These are phyloP conservation scores for Liparis tanakae DNA, from an alignment of 2,797 vertebrate species.

Conservation along the genomic window DNA sequence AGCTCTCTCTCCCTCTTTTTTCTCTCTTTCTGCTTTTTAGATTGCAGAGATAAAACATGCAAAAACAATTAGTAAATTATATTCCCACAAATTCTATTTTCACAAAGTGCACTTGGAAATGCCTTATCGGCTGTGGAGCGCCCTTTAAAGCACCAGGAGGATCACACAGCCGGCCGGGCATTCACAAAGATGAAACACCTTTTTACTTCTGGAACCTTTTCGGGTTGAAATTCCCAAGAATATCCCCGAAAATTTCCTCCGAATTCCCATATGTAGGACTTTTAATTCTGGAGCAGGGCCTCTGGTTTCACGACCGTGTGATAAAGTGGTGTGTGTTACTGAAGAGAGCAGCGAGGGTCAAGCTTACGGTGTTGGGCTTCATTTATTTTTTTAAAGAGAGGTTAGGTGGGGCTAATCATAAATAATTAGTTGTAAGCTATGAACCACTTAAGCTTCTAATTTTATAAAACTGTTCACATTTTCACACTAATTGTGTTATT, in stretches of 20 bases:
- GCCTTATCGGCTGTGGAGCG: conserved; percentile 39
- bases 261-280: conserved; percentile 36
- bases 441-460: background rate
- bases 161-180: conserved; percentile 31
- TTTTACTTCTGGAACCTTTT: conserved; percentile 55
- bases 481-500: background rate
- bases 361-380: background rate
- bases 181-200: conserved; percentile 56
- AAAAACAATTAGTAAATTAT: conserved; percentile 72
- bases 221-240: conserved; percentile 60
- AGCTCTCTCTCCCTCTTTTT: conserved; percentile 33
- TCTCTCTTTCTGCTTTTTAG: conserved; percentile 55
- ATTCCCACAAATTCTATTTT: conserved; percentile 72
- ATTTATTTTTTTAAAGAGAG: background rate
- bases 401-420: background rate
- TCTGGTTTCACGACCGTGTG: conserved; percentile 23
- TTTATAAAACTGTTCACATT: background rate
- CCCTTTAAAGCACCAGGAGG: conserved; percentile 39
- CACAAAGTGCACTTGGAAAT: conserved; percentile 65
- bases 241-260: conserved; percentile 36
- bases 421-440: background rate
- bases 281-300: conserved; percentile 23
- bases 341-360: conserved; percentile 8
- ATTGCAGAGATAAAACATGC: conserved; percentile 74
- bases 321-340: conserved; percentile 14